These are phyloP conservation scores for Pocota personata DNA, from an alignment of 2,888 invertebrate genomes.

Conservation along the genomic window DNA sequence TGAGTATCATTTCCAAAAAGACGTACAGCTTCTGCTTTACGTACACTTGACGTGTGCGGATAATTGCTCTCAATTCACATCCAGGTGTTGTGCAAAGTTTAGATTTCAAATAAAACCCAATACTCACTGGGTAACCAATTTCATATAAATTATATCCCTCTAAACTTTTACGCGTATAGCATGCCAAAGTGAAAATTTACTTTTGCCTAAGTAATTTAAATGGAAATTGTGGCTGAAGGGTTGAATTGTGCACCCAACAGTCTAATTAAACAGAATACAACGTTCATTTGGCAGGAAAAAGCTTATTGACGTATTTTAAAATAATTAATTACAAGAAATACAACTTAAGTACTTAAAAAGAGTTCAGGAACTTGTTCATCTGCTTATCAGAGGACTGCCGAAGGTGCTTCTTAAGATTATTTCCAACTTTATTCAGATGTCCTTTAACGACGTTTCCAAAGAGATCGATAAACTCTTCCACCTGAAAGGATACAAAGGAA, in stretches of 20 bases:
- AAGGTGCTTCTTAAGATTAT: slow-evolving; percentile 79
- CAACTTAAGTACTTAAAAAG: slow-evolving; percentile 2
- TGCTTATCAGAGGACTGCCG: slow-evolving; percentile 71
- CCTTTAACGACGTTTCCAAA: slow-evolving; percentile 83
- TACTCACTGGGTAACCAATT: no score
- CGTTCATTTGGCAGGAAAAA: background rate
- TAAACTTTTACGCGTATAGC: no score
- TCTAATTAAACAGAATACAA: background rate
- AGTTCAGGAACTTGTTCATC: slow-evolving; percentile 71
- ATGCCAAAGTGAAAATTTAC: background rate
- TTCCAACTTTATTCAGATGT: slow-evolving; percentile 81
- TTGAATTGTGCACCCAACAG: background rate
- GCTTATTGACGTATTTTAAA: background rate
- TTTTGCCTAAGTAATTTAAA: background rate
- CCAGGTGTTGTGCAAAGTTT: no score
- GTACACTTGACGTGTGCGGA: no score
- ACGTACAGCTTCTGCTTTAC: no score
- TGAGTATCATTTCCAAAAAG: no score
- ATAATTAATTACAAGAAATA: background rate
- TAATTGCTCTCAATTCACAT: no score
- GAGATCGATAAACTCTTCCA: slow-evolving; percentile 84
- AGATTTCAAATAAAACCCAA: no score
- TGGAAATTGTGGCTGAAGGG: background rate
- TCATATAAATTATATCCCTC: no score
- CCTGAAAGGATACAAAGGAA: slow-evolving; percentile 79